Evolutionary conservation across 2,113 vertebrate genomes (phyloP).

Genomic region (Hoplias malabaricus): DNA sequence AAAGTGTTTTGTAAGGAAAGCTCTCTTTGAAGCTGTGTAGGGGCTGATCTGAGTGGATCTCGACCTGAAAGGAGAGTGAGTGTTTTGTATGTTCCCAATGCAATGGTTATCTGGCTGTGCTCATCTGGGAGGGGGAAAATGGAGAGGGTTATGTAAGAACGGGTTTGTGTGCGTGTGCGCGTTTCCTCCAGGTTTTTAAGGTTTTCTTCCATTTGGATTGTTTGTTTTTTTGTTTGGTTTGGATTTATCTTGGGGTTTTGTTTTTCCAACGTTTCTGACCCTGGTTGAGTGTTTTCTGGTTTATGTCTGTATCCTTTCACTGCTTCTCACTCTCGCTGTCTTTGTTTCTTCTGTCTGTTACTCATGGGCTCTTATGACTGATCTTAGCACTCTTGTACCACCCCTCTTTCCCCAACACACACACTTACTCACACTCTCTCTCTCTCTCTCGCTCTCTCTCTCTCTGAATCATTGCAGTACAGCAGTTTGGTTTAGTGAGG

Average conservation of each 20-base stretch:
- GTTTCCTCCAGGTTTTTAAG: too few species aligned
- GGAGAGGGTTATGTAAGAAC: not conserved
- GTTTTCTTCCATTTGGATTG: not conserved
- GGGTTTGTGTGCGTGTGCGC: not conserved
- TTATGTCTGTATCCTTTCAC: not conserved
- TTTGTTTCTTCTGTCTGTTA: not conserved
- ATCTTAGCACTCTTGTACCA: too few species aligned
- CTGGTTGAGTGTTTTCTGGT: not conserved
- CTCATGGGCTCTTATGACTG: too few species aligned
- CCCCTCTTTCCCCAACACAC: constrained; percentile 4
- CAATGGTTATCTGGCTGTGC: not conserved
- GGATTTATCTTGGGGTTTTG: not conserved
- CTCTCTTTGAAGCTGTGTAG: not conserved
- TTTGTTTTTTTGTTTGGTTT: not conserved
- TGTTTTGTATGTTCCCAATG: not conserved
- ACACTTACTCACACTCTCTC: not conserved
- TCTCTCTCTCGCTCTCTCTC: not conserved
- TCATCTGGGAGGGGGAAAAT: not conserved
- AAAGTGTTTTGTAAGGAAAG: too few species aligned
- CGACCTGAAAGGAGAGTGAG: not conserved
- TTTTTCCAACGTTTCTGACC: not conserved
- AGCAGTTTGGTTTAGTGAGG: not conserved
- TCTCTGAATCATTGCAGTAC: constrained; percentile 16
- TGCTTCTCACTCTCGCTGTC: not conserved
- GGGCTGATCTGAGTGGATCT: not conserved